Evolutionary conservation across 2,888 invertebrate genomes (phyloP).

Genomic region (Eurytoma californica): DNA sequence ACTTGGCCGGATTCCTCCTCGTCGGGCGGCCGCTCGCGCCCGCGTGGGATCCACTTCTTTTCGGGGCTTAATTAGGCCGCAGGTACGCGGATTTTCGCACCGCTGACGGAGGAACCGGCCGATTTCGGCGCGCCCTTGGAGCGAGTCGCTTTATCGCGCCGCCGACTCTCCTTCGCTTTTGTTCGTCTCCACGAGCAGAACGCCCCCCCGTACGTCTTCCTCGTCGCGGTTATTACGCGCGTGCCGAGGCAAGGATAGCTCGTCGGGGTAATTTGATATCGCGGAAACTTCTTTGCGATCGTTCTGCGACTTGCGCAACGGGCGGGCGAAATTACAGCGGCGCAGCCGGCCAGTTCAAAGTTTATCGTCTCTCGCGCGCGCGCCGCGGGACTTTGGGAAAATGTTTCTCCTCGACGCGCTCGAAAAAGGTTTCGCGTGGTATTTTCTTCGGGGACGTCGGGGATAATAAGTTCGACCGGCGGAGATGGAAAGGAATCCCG

Average conservation of each 20-base stretch:
- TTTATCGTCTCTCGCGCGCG: conserved; percentile 22
- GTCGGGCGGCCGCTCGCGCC: background rate
- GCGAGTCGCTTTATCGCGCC: background rate
- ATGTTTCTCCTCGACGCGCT: conserved; percentile 4
- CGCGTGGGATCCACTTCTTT: conserved; percentile 40
- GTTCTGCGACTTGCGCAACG: conserved; percentile 18
- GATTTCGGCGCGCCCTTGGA: background rate
- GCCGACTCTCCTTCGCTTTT: background rate
- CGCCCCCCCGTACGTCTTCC: background rate
- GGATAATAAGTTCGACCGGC: background rate
- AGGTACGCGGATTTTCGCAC: conserved; percentile 8
- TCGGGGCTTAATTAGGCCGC: conserved; percentile 52
- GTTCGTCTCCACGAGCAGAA: conserved; percentile 6
- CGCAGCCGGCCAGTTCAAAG: conserved; percentile 39
- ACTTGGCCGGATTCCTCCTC: conserved; percentile 49
- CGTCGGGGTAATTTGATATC: conserved; percentile 48
- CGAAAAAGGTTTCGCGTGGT: background rate
- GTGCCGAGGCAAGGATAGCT: background rate
- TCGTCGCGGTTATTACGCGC: conserved; percentile 1
- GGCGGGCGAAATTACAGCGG: background rate
- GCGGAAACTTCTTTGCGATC: conserved; percentile 36
- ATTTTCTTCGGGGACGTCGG: conserved; percentile 9
- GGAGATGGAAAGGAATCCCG: conserved; percentile 40
- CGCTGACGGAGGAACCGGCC: conserved; percentile 14
- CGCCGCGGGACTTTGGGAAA: conserved; percentile 25